phyloP scores from a whole-genome alignment of 2,888 invertebrate species.

The Ophonus ardosiacus region DNA sequence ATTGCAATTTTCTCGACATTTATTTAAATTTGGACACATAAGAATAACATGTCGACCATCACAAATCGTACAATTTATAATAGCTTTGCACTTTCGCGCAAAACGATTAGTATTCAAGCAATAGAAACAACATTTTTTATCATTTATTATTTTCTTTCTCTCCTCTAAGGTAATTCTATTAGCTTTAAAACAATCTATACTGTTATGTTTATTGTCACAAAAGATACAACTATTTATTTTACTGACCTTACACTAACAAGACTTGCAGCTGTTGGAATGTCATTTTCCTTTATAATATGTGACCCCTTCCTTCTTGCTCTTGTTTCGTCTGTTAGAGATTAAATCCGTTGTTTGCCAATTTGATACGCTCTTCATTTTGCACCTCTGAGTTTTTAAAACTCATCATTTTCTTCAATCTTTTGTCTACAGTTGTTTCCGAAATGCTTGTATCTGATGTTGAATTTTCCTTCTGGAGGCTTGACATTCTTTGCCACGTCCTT shows the following conservation, averaged over 20 bases:
- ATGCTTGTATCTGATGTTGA: not conserved
- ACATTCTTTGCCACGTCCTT: conserved; percentile 42
- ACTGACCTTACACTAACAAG: not conserved
- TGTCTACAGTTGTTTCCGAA: not conserved
- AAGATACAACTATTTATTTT: conserved; percentile 19
- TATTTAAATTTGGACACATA: not conserved
- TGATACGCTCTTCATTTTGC: conserved; percentile 67
- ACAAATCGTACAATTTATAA: not conserved
- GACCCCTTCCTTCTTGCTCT: not conserved
- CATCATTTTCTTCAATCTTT: conserved; percentile 56
- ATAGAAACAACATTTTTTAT: not conserved
- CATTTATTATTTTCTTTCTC: not conserved
- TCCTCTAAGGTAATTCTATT: conserved; percentile 20
- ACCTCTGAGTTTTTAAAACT: conserved; percentile 67
- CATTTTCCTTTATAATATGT: not conserved
- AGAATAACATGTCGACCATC: not conserved
- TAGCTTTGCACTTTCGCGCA: not conserved
- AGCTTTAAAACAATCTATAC: conserved; percentile 29
- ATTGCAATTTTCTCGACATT: not conserved
- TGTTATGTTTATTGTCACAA: conserved; percentile 19
- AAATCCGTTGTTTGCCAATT: conserved; percentile 65
- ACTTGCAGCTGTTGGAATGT: conserved; percentile 20
- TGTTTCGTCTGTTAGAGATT: conserved; percentile 1
- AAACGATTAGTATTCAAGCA: conserved; percentile 6
- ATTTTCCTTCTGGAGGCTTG: not conserved